Evolutionary conservation across 1,140 invertebrate genomes (phyloP), one percentile per base, ranked within the genome.

Genomic region (Psilanteris sp.): DNA sequence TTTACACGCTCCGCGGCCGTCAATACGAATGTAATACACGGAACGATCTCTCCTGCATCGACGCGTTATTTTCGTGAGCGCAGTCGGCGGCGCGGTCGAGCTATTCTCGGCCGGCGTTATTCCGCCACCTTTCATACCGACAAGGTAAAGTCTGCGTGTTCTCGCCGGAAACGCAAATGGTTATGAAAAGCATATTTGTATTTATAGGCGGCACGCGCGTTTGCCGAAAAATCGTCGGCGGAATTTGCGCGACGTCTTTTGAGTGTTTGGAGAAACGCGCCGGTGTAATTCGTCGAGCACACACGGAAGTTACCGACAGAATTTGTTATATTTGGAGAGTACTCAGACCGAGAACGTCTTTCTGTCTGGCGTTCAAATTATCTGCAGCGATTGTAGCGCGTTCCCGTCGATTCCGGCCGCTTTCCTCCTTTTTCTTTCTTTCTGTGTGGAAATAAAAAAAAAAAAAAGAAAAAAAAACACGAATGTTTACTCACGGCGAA

Each of bases 141-240:
- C 52, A 50, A 70, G 54, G 66, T 70, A 59, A 70, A 70, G 66
- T 70, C 54, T 70, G 27, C 26, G 18, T 11, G 8, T 14, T 36
- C 29, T 15, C 39, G 29, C 52, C 29, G 50, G 27, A 39, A 57
- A 41, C 54, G 66, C 43, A 32, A 43, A 41, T 7, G 22, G 34
- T 71, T 61, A 71, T 71, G 66, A 71, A 46, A 61, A 54, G 37
- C 18, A 37, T 37, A 57, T 67, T 70, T 59, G 54, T 70, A 70
- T 70, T 70, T 70, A 70, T 70, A 70, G 54, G 52, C 52, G n/a
- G n/a, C n/a, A n/a, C n/a, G n/a, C n/a, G n/a, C n/a, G n/a, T n/a
- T n/a, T n/a, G n/a, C n/a, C n/a, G n/a, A n/a, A n/a, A n/a, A 68
- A 57, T 48, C 32, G 26, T 9, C 26, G 9, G 20, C 29, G 39